phyloP scores from a whole-genome alignment of 2,888 invertebrate genomes.

The Ctena decussata region DNA sequence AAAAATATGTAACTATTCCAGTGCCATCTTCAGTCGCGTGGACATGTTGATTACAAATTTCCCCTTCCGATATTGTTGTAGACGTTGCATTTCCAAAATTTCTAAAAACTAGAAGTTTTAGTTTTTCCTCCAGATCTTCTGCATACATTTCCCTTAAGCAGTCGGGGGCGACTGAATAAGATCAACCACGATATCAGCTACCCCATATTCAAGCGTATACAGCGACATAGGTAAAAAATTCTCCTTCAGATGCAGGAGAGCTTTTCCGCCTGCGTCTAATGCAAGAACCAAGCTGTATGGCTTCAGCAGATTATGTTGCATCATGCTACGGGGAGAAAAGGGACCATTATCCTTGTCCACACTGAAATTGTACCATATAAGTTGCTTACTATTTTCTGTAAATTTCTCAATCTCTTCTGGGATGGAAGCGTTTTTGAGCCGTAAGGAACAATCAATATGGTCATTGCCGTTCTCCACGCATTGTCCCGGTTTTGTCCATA shows the following conservation, averaged over 20 bases:
- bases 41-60: constrained; percentile 50
- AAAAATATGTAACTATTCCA: constrained; percentile 28
- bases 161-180: constrained; percentile 35
- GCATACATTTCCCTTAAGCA: constrained; percentile 24
- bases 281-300: not conserved
- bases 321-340: not conserved
- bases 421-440: not conserved
- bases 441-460: too few relatives aligned
- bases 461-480: too few relatives aligned
- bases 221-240: constrained; percentile 55
- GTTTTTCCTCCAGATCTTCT: constrained; percentile 13
- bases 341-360: not conserved
- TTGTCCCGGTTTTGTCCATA: too few relatives aligned
- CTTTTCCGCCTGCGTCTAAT: constrained; percentile 12
- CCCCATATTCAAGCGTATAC: constrained; percentile 41
- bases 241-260: constrained; percentile 47
- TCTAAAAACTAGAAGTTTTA: constrained; percentile 26
- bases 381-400: not conserved
- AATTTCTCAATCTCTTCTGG: not conserved
- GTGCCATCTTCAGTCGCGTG: not conserved
- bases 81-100: constrained; percentile 33
- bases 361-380: not conserved
- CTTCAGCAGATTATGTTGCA: not conserved
- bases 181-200: constrained; percentile 14
- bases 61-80: not conserved